Conservation (phyloP, 2,888 invertebrate species). For the Yponomeuta cagnagella region DNA sequence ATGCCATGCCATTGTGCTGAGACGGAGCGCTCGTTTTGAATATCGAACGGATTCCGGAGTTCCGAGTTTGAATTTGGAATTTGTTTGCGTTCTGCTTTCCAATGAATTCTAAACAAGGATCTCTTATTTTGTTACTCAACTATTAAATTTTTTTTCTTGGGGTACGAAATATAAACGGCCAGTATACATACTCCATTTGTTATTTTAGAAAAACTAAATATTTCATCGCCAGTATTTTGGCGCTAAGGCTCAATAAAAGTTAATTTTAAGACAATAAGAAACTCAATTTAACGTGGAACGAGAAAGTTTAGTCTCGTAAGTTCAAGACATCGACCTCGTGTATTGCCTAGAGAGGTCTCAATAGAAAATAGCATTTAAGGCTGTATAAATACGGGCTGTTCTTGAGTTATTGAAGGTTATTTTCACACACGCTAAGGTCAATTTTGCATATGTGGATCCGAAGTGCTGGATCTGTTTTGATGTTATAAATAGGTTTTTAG, state of each 20-base stretch:
- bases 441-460: slow-evolving; percentile 1
- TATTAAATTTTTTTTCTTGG: background rate
- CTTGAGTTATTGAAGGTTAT: slow-evolving; percentile 29
- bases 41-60: background rate
- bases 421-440: slow-evolving; percentile 24
- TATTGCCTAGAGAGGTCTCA: background rate
- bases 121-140: background rate
- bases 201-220: no score
- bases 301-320: background rate
- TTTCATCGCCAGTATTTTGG: no score
- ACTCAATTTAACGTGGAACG: slow-evolving; percentile 1
- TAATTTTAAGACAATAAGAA: background rate
- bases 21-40: background rate
- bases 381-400: background rate
- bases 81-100: background rate
- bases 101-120: background rate
- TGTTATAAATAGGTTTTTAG: slow-evolving; percentile 1
- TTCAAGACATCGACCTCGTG: slow-evolving; percentile 6
- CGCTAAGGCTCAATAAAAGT: no score
- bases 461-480: slow-evolving; percentile 4
- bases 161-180: no score
- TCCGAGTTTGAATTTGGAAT: slow-evolving; percentile 7
- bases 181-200: no score
- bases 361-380: background rate
- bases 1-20: slow-evolving; percentile 29